Conservation (phyloP, 2,888 invertebrate genomes). For the Cremastinae sp. region DNA sequence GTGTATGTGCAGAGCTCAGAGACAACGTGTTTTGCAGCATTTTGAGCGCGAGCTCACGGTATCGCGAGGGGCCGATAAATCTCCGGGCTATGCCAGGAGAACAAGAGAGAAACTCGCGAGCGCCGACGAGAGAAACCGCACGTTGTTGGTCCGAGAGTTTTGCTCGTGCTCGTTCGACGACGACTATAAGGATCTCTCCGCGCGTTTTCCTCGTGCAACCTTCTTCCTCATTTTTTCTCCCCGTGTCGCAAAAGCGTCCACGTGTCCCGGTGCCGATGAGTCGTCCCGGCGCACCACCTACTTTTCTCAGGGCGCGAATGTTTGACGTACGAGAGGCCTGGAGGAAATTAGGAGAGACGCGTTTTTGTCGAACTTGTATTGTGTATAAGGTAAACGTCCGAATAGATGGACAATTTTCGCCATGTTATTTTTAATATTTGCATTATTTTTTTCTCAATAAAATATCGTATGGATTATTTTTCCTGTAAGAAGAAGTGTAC, state of each 20-base stretch:
- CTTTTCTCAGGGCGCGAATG: conserved; percentile 51
- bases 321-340: conserved; percentile 27
- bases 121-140: conserved; percentile 52
- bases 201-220: conserved; percentile 42
- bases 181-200: conserved; percentile 52
- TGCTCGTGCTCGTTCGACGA: conserved; percentile 58
- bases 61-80: conserved; percentile 79
- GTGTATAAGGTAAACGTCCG: too few relatives aligned
- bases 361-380: too few relatives aligned
- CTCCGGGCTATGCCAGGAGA: conserved; percentile 65
- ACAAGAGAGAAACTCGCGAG: conserved; percentile 26
- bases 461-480: too few relatives aligned
- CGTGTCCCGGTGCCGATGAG: conserved; percentile 52
- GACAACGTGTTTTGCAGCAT: conserved; percentile 77
- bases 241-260: conserved; percentile 23
- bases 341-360: conserved; percentile 34
- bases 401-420: too few relatives aligned
- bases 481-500: too few relatives aligned
- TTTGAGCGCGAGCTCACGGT: conserved; percentile 76
- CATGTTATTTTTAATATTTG: too few relatives aligned
- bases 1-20: conserved; percentile 39
- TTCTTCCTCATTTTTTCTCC: conserved; percentile 24
- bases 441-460: too few relatives aligned
- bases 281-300: conserved; percentile 48
- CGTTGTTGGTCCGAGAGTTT: conserved; percentile 58